Percentiles rank a stretch among this genome's conserved stretches.
phyloP scores from a whole-genome alignment of 2,888 invertebrate genomes.

The Rhagophthalmus giganteus region DNA sequence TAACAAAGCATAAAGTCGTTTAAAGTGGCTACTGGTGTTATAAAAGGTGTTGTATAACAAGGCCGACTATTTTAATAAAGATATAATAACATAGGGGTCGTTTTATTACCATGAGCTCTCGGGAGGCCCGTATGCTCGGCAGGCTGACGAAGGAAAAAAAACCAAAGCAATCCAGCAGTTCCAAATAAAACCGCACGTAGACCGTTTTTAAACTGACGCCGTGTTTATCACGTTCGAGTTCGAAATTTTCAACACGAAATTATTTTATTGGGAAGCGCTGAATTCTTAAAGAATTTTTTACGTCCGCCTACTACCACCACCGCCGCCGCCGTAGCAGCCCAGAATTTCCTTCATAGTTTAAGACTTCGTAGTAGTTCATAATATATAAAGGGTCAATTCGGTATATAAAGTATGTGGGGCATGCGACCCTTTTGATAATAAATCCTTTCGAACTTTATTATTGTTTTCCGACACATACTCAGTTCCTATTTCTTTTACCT shows the following conservation, averaged over 20 bases:
- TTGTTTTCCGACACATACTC: slow-evolving; percentile 22
- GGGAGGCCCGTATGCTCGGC: slow-evolving; percentile 19
- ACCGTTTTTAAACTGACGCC: no score
- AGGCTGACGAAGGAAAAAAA: slow-evolving; percentile 13
- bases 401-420: slow-evolving; percentile 27
- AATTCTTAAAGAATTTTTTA: slow-evolving; percentile 9
- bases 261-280: slow-evolving; percentile 15
- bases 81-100: slow-evolving; percentile 28
- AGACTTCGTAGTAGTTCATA: slow-evolving; percentile 20
- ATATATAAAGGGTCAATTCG: slow-evolving; percentile 29
- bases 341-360: slow-evolving; percentile 20
- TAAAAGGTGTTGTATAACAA: slow-evolving; percentile 22
- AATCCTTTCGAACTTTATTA: slow-evolving; percentile 25
- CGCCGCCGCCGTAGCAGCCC: no score
- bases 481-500: slow-evolving; percentile 7
- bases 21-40: slow-evolving; percentile 13
- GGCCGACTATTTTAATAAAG: slow-evolving; percentile 27
- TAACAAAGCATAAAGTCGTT: slow-evolving; percentile 8
- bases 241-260: no score
- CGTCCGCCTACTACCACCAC: slow-evolving; percentile 1
- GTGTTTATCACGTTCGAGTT: no score
- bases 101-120: slow-evolving; percentile 23
- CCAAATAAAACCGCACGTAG: slow-evolving; percentile 11
- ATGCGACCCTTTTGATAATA: slow-evolving; percentile 30
- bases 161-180: slow-evolving; percentile 13